Evolutionary conservation across 2,888 invertebrate genomes (phyloP), one percentile per base, ranked within the genome.

Genomic region (Blera fallax): DNA sequence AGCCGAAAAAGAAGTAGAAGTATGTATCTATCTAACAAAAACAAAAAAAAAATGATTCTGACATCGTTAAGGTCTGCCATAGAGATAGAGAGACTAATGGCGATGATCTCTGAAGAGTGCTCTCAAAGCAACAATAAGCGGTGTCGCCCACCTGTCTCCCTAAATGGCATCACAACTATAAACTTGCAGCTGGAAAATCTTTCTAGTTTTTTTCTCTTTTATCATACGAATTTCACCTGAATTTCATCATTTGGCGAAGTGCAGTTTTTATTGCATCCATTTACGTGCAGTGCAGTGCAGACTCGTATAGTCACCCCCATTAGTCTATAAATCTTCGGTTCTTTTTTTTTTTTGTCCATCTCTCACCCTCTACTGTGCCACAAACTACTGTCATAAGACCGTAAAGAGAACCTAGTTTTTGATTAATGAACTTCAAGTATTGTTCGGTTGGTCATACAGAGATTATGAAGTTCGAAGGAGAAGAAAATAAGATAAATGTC

Each of bases 261-360:
- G 83, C 73, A 84, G 52, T 84, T 84, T 84, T 84, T 84, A 79
- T 79, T 84, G 79, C 64, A 79, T 62, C 40, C 79, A 79, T 78
- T 74, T 84, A 24, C 50, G 62, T 43, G 43, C 8, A 34, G 56
- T 24, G n/a, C 67, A 6, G n/a, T n/a, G n/a, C 43, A 11, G 16
- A 29, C 67, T 73, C 56, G 32, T 73, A 62, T 62, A 74, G 79
- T 69, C 56, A 69, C 74, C 52, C 56, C 84, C 83, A 83, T 83
- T 78, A 79, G 78, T 83, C 72, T 83, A 60, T 77, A 65, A 72
- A 67, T 72, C 64, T 60, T 60, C 58, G 27, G 58, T 32, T 58
- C 10, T 70, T 37, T 50, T 73, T 72, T 52, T 40, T 24, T 21
- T 45, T 45, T 32, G n/a, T 40, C 5, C 4, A 0, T n/a, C 14